Evolutionary conservation across 2,888 invertebrate species (phyloP).

Genomic region (Polymixis lichenea): DNA sequence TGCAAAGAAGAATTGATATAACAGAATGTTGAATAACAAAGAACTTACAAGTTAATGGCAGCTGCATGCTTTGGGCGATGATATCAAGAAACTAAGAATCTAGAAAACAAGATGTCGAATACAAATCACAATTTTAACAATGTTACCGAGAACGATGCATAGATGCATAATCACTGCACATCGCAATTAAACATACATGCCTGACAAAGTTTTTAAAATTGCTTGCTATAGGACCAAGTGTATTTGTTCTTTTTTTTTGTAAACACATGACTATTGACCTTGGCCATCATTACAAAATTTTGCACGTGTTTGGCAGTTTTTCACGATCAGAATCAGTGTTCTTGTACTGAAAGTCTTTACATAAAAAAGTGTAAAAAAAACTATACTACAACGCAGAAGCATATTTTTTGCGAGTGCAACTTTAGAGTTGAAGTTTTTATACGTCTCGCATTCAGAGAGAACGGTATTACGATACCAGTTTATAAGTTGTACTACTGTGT

Average conservation of each 20-base stretch:
- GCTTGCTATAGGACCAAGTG: not conserved
- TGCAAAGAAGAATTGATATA: not conserved
- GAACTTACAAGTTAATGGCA: not conserved
- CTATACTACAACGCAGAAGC: slow-evolving; percentile 35
- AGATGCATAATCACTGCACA: not conserved
- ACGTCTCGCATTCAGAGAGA: slow-evolving; percentile 28
- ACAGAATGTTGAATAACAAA: not conserved
- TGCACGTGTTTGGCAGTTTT: slow-evolving; percentile 13
- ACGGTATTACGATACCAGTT: slow-evolving; percentile 23
- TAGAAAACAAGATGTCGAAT: not conserved
- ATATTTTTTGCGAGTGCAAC: slow-evolving; percentile 40
- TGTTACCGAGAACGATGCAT: not conserved
- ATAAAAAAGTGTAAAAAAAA: slow-evolving; percentile 33
- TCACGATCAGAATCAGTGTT: slow-evolving; percentile 1
- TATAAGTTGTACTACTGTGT: not conserved
- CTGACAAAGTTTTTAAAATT: not conserved
- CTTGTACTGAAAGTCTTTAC: slow-evolving; percentile 6
- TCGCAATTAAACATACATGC: not conserved
- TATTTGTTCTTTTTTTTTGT: not conserved
- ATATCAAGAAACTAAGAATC: not conserved
- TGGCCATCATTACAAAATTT: slow-evolving; percentile 7
- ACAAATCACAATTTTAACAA: not conserved
- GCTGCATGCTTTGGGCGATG: not conserved
- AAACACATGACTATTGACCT: slow-evolving; percentile 8
- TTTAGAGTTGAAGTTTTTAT: slow-evolving; percentile 35